Conservation (phyloP, 1,140 invertebrate genomes). For the Ips typographus region DNA sequence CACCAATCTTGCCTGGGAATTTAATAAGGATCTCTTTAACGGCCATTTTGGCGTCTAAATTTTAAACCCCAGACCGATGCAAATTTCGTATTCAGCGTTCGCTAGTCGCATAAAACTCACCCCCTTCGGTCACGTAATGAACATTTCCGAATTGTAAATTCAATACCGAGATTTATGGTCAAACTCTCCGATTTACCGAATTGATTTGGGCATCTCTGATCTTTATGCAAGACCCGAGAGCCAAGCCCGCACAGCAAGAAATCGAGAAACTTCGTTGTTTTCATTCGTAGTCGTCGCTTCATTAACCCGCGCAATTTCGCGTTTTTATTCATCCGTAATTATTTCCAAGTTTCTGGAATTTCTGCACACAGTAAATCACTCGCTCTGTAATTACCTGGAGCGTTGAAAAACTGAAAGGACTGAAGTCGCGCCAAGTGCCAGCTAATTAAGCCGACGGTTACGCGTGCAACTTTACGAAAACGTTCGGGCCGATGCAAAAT, state of each 20-base stretch:
- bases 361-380: constrained; percentile 33
- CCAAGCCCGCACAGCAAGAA: neutral
- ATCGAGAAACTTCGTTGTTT: neutral
- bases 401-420: constrained; percentile 26
- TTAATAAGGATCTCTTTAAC: constrained; percentile 7
- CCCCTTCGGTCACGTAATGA: constrained; percentile 43
- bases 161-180: constrained; percentile 37
- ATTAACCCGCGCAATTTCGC: constrained; percentile 12
- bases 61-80: constrained; percentile 11
- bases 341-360: constrained; percentile 18
- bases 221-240: constrained; percentile 3
- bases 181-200: constrained; percentile 17
- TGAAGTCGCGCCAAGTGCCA: constrained; percentile 38
- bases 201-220: constrained; percentile 14
- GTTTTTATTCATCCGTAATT: constrained; percentile 17
- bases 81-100: constrained; percentile 18
- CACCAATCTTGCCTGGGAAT: neutral
- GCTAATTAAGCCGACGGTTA: constrained; percentile 38
- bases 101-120: constrained; percentile 21
- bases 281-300: constrained; percentile 4
- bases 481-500: constrained; percentile 11
- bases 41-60: constrained; percentile 11
- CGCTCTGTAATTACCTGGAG: constrained; percentile 29
- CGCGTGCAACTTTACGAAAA: constrained; percentile 26
- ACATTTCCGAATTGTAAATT: constrained; percentile 46